Evolutionary conservation across 2,888 invertebrate species (phyloP).

Genomic region (Coenonympha glycerion): DNA sequence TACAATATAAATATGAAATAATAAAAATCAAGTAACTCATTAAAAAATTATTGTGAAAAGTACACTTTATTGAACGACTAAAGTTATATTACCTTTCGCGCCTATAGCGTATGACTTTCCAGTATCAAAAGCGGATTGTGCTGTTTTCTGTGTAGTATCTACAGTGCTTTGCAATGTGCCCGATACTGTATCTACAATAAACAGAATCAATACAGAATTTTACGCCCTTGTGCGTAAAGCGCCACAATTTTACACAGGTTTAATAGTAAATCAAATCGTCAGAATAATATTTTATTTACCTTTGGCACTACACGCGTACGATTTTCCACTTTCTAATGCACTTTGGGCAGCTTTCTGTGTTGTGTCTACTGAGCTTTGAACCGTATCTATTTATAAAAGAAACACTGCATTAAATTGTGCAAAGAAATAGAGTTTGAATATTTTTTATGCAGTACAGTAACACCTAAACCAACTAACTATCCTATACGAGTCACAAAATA

Average conservation of each 20-base stretch:
- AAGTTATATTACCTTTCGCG: conserved; percentile 22
- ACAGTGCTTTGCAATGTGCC: conserved; percentile 23
- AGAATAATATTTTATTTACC: too few relatives aligned
- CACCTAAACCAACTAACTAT: not conserved
- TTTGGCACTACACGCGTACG: conserved; percentile 36
- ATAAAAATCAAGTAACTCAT: too few relatives aligned
- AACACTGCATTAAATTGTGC: not conserved
- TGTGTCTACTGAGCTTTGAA: conserved; percentile 31
- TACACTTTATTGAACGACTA: not conserved
- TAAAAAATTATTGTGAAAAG: not conserved
- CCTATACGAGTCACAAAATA: too few relatives aligned
- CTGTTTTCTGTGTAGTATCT: conserved; percentile 40
- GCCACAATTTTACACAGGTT: too few relatives aligned
- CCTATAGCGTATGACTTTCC: conserved; percentile 27
- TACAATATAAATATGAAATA: conserved; percentile 33
- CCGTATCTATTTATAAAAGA: conserved; percentile 4
- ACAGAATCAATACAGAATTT: not conserved
- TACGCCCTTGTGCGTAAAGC: not conserved
- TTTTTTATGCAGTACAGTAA: too few relatives aligned
- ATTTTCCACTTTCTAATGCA: conserved; percentile 36
- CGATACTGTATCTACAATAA: conserved; percentile 14
- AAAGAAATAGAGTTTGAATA: not conserved
- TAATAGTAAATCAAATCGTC: too few relatives aligned
- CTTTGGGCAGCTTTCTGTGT: conserved; percentile 44
- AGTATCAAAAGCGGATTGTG: conserved; percentile 38